phyloP scores from a whole-genome alignment of 2,888 invertebrate species.

The Amphipoea lucens region DNA sequence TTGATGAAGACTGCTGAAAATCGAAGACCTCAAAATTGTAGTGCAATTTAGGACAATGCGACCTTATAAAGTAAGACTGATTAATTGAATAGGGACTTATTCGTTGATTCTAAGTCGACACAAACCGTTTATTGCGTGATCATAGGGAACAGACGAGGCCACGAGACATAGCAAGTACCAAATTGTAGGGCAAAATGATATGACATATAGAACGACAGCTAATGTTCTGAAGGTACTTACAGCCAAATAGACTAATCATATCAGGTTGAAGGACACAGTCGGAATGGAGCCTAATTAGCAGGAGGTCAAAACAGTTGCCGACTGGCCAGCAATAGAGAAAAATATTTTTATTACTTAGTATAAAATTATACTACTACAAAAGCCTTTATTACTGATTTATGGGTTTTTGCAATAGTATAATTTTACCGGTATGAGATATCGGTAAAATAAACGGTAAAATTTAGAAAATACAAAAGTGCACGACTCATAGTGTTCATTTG shows the following conservation, averaged over 20 bases:
- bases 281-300: slow-evolving; percentile 24
- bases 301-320: slow-evolving; percentile 28
- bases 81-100: not conserved
- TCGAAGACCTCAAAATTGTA: not conserved
- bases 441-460: not conserved
- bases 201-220: slow-evolving; percentile 13
- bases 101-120: not conserved
- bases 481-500: too few species aligned
- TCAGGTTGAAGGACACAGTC: slow-evolving; percentile 25
- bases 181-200: slow-evolving; percentile 37
- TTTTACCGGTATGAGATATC: not conserved
- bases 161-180: slow-evolving; percentile 4
- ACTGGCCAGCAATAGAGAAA: too few species aligned
- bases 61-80: not conserved
- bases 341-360: not conserved
- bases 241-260: slow-evolving; percentile 43
- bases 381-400: not conserved
- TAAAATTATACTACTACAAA: not conserved
- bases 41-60: not conserved
- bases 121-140: not conserved
- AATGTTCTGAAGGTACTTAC: slow-evolving; percentile 25
- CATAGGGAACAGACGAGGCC: slow-evolving; percentile 15
- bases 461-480: too few species aligned
- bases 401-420: not conserved
- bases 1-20: not conserved